Percentiles rank a stretch among this genome's conserved stretches.
Evolutionary conservation across 2,113 vertebrate genomes (phyloP).

Genomic region (Aviceda subcristata): DNA sequence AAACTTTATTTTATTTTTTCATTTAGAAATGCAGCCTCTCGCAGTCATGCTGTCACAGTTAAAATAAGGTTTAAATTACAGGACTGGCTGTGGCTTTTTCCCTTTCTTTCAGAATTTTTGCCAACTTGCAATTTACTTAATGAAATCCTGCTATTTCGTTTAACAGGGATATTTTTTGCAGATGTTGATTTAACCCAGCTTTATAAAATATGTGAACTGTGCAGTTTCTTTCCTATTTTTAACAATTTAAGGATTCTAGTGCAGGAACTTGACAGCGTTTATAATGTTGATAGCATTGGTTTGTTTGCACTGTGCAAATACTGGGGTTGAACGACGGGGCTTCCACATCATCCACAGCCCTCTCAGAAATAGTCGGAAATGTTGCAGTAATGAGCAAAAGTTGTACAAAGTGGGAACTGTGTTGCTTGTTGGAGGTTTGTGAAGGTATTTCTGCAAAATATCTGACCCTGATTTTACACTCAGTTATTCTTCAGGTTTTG

Average conservation of each 20-base stretch:
- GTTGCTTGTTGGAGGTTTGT: background rate
- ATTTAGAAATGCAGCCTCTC: constrained; percentile 74
- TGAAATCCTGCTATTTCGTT: constrained; percentile 98
- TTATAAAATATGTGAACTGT: constrained; percentile 84
- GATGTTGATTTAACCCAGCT: constrained; percentile 91
- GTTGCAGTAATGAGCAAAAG: background rate
- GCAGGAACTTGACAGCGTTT: background rate
- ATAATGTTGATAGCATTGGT: background rate
- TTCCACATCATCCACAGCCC: background rate
- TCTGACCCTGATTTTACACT: background rate
- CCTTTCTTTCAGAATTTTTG: constrained; percentile 95
- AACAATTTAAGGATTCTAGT: constrained; percentile 65
- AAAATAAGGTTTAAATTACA: constrained; percentile 99
- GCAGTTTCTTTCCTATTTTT: constrained; percentile 80
- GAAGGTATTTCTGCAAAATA: background rate
- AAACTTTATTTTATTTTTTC: constrained; percentile 64
- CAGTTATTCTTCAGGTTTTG: background rate
- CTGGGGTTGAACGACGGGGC: background rate
- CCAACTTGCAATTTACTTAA: constrained; percentile 99
- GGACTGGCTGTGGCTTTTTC: constrained; percentile 92
- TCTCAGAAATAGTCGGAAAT: background rate
- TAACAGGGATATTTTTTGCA: constrained; percentile 90
- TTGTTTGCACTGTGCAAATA: background rate
- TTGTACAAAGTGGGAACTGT: background rate
- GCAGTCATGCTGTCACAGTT: constrained; percentile 82